Percentiles rank a stretch among this genome's conserved stretches.
phyloP scores from a whole-genome alignment of 1,140 invertebrate genomes.

The Bombus fervidus region DNA sequence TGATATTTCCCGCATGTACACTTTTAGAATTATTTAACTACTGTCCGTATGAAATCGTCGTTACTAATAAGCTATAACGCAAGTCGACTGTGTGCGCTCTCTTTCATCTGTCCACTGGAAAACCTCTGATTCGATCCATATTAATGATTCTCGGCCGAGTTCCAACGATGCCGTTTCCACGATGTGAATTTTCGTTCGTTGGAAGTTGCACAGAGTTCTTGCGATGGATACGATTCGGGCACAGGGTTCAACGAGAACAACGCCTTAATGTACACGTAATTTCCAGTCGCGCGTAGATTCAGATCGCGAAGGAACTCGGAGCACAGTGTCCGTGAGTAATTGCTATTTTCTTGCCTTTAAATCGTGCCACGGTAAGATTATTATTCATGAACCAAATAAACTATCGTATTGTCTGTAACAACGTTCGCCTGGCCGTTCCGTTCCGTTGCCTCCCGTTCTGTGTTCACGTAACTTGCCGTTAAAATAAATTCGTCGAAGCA shows the following conservation, averaged over 20 bases:
- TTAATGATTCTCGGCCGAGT: conserved; percentile 3
- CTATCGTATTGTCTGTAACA: conserved; percentile 11
- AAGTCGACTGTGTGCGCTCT: neutral
- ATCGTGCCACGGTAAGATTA: conserved; percentile 2
- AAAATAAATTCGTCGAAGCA: neutral
- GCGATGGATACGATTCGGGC: neutral
- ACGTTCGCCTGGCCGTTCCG: neutral
- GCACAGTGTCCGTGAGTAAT: conserved; percentile 3
- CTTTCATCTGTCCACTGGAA: neutral
- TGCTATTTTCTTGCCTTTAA: conserved; percentile 42
- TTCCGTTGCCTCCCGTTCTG: neutral
- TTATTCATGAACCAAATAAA: conserved; percentile 45
- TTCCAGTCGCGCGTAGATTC: conserved; percentile 7
- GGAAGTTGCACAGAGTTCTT: neutral
- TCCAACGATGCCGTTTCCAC: neutral
- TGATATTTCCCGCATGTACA: neutral
- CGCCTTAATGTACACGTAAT: conserved; percentile 4
- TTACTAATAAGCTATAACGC: neutral
- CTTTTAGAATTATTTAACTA: conserved; percentile 13
- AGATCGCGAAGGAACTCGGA: neutral
- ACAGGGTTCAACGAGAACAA: neutral
- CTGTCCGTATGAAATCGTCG: neutral
- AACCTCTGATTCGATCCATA: conserved; percentile 15
- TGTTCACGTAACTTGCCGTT: too few species aligned
- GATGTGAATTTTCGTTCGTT: neutral